phyloP scores from a whole-genome alignment of 2,888 invertebrate genomes.

The Trissolcus brochymenae region DNA sequence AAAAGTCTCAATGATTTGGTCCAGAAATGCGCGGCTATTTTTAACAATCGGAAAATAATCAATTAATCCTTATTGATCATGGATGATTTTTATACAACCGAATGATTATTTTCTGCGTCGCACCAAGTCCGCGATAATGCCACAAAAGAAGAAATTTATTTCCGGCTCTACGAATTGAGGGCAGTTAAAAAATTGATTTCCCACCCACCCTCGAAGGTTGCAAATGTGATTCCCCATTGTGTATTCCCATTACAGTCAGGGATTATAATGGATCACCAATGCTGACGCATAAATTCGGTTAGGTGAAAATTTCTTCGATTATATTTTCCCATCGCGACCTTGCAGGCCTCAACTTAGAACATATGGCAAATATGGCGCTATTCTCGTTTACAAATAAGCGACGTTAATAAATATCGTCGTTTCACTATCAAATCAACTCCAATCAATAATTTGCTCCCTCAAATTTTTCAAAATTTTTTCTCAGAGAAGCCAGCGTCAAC shows the following conservation, averaged over 20 bases:
- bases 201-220: slow-evolving; percentile 17
- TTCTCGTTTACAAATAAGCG: background rate
- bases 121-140: background rate
- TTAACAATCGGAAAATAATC: too few relatives aligned
- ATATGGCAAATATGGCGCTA: slow-evolving; percentile 2
- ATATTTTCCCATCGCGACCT: background rate
- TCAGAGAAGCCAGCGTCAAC: background rate
- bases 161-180: slow-evolving; percentile 5
- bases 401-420: background rate
- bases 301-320: slow-evolving; percentile 2
- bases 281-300: slow-evolving; percentile 13
- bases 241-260: slow-evolving; percentile 10
- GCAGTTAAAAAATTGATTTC: slow-evolving; percentile 15
- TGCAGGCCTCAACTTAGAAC: background rate
- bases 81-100: background rate
- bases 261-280: slow-evolving; percentile 15
- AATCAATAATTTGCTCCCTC: background rate
- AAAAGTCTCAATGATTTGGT: too few relatives aligned
- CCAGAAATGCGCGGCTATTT: too few relatives aligned
- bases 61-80: too few relatives aligned
- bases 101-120: background rate
- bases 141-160: slow-evolving; percentile 8
- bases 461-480: background rate
- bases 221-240: slow-evolving; percentile 16
- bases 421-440: background rate